Base-by-base conservation (phyloP, 2,888 invertebrate species). In the Cremastinae sp. region DNA sequence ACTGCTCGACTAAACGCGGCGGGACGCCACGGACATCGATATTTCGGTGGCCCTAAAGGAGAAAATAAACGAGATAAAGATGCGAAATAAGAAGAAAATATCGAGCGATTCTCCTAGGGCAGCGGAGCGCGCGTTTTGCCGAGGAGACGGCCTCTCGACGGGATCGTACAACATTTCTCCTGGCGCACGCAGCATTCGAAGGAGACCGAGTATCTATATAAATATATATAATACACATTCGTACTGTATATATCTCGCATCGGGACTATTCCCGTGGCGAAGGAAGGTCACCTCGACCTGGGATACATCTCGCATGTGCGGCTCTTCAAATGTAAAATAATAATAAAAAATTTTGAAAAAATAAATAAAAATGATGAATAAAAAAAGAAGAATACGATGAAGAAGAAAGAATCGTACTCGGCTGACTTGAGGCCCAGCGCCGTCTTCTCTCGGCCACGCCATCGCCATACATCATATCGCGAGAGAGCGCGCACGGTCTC, bases 231-330 rank as follows among this genome's bases (percentile, higher is more conserved):
- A 59, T 20, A 22, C n/a, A 28, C 28, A 28, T 5, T 28, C 28
- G 28, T 5, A 20, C 10, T 20, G 16, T 39, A 18, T 55, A 43
- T 68, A 58, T 58, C 61, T 47, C 51, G 58, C 66, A 47, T 20
- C 72, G 64, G 68, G 68, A 72, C 75, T 69, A 76, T 72, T 76
- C 75, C 75, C 75, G 72, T 22, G 72, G 69, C 62, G 75, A 68
- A 76, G 68, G 75, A 76, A 72, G 72, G 72, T 76, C 72, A 72
- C 68, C 41, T 53, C 72, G 72, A 64, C 61, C 72, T 58, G 72
- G 62, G 56, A 64, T 74, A 58, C 68, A 55, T 75, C 68, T 76
- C 75, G 72, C 75, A 72, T 72, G 75, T 62, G 72, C 72, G 64
- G 68, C 69, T 53, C 28, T 28, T 5, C 2, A 72, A 64, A n/a